A percentile compares a stretch with the other conserved stretches of the same genome.
phyloP scores from a whole-genome alignment of 2,888 invertebrate species.

The Eupithecia vulgata region DNA sequence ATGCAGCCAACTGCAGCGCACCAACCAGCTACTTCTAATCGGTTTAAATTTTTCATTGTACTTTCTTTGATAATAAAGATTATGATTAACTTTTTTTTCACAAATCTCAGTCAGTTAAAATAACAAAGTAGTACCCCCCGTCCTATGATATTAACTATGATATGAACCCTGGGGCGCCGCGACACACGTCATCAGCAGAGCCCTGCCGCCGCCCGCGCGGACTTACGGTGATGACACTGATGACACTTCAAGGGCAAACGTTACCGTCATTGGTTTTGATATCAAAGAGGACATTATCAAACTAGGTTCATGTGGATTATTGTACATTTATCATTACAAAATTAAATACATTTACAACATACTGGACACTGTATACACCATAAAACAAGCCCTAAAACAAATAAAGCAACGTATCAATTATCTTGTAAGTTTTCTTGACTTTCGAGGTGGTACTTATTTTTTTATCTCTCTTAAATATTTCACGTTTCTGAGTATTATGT shows the following conservation, averaged over 20 bases:
- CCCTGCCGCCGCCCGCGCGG: background rate
- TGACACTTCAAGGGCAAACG: background rate
- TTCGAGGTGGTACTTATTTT: no score
- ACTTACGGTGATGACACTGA: slow-evolving; percentile 1
- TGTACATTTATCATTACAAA: background rate
- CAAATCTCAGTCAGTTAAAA: background rate
- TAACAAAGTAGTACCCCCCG: background rate
- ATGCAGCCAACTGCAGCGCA: no score
- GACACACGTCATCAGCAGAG: background rate
- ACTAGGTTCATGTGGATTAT: background rate
- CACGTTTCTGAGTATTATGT: no score
- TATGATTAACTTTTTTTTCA: slow-evolving; percentile 53
- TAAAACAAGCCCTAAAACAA: no score
- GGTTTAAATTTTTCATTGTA: no score
- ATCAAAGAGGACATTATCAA: background rate
- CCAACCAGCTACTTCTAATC: no score
- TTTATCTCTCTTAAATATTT: no score
- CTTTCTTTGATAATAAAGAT: no score
- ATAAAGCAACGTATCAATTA: no score
- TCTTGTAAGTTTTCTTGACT: no score
- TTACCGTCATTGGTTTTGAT: background rate
- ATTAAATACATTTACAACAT: no score
- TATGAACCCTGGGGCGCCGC: background rate
- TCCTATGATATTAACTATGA: background rate
- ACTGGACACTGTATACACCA: background rate